phyloP scores from a whole-genome alignment of 2,888 invertebrate species.

The Cosmorhoe ocellata region DNA sequence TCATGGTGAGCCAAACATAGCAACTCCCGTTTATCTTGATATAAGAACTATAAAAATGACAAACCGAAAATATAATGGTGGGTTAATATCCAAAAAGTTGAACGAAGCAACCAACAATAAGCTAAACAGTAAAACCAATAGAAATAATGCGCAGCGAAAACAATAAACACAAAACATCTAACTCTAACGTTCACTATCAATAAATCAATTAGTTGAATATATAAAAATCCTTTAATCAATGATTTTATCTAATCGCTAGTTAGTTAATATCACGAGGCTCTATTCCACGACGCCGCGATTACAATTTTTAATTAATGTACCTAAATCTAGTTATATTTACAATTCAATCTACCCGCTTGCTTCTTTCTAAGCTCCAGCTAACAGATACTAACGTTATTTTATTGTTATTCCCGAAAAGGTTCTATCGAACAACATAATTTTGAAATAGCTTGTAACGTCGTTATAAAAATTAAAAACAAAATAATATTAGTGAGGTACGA shows the following conservation, averaged over 20 bases:
- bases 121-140: conserved; percentile 64
- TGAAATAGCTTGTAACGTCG: conserved; percentile 63
- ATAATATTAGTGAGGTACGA: conserved; percentile 77
- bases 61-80: conserved; percentile 59
- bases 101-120: conserved; percentile 70
- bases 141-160: conserved; percentile 79
- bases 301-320: conserved; percentile 57
- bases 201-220: conserved; percentile 81
- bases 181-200: conserved; percentile 77
- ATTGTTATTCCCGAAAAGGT: conserved; percentile 32
- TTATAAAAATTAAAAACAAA: conserved; percentile 76
- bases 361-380: conserved; percentile 71
- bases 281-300: conserved; percentile 75
- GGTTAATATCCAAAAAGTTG: conserved; percentile 48
- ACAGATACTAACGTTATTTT: conserved; percentile 31
- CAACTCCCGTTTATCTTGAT: too few relatives aligned
- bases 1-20: too few relatives aligned
- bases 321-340: conserved; percentile 73
- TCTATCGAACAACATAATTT: conserved; percentile 38
- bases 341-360: conserved; percentile 79
- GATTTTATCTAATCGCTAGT: conserved; percentile 80
- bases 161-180: conserved; percentile 77
- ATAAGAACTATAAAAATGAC: conserved; percentile 50
- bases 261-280: conserved; percentile 81
- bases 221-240: conserved; percentile 81